A percentile compares a stretch with the other conserved stretches of the same genome.
phyloP scores from a whole-genome alignment of 2,888 invertebrate species.

The Ceramica pisi region DNA sequence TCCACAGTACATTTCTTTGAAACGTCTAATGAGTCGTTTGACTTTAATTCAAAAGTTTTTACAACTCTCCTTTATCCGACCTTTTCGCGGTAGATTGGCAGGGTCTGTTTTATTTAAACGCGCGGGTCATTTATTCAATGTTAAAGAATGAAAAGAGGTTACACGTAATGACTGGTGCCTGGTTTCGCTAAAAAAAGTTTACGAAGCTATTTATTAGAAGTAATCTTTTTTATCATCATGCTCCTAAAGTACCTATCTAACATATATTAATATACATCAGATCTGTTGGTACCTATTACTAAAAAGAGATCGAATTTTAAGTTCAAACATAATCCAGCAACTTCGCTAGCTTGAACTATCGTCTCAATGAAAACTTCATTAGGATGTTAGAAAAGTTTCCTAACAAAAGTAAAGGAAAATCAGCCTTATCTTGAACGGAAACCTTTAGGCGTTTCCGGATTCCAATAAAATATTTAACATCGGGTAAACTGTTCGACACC shows the following conservation, averaged over 20 bases:
- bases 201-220: slow-evolving; percentile 19
- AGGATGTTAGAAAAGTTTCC: slow-evolving; percentile 42
- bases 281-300: not conserved
- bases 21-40: slow-evolving; percentile 53
- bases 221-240: not conserved
- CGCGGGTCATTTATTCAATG: slow-evolving; percentile 52
- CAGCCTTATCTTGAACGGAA: slow-evolving; percentile 48
- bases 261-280: too few relatives aligned
- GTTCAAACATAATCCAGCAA: slow-evolving; percentile 15
- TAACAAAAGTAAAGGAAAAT: slow-evolving; percentile 34
- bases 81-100: slow-evolving; percentile 52
- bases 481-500: slow-evolving; percentile 50
- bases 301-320: slow-evolving; percentile 6
- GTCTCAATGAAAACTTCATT: slow-evolving; percentile 41
- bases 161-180: slow-evolving; percentile 30
- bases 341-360: slow-evolving; percentile 33
- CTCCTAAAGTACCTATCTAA: not conserved
- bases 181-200: slow-evolving; percentile 33
- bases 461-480: slow-evolving; percentile 58
- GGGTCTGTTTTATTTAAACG: slow-evolving; percentile 55
- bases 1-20: slow-evolving; percentile 18
- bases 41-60: slow-evolving; percentile 58
- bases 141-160: slow-evolving; percentile 42
- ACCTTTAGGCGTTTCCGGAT: slow-evolving; percentile 31
- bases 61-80: slow-evolving; percentile 41